These are phyloP conservation scores for Hydrotaea cyrtoneurina DNA, from an alignment of 2,888 invertebrate species.

Conservation along the genomic window DNA sequence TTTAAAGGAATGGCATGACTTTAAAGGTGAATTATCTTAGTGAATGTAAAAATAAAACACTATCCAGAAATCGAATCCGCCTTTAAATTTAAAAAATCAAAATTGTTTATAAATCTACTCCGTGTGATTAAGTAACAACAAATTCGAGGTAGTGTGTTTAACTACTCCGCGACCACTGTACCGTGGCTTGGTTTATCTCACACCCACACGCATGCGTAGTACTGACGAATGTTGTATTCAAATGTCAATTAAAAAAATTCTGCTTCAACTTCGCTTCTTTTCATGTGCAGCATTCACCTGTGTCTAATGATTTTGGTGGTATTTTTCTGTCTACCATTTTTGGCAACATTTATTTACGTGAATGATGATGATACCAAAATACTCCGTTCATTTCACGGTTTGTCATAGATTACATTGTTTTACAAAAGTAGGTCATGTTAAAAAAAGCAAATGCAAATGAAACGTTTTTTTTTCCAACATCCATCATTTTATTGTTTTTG, in stretches of 20 bases:
- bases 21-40: too few relatives aligned
- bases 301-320: conserved; percentile 45
- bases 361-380: neutral
- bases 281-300: conserved; percentile 36
- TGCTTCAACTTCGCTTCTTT: conserved; percentile 16
- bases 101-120: too few relatives aligned
- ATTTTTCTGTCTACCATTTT: conserved; percentile 17
- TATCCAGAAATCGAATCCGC: too few relatives aligned
- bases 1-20: too few relatives aligned
- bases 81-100: too few relatives aligned
- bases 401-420: neutral
- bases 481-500: conserved; percentile 53
- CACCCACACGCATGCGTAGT: conserved; percentile 56
- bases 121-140: too few relatives aligned
- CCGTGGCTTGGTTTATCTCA: conserved; percentile 9
- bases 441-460: neutral
- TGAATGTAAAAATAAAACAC: too few relatives aligned
- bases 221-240: conserved; percentile 1
- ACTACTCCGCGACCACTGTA: neutral
- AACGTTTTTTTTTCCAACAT: conserved; percentile 40
- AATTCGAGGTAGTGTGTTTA: neutral
- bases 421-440: conserved; percentile 46
- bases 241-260: conserved; percentile 25
- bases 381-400: neutral
- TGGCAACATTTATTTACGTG: neutral